phyloP scores from a whole-genome alignment of 2,888 invertebrate genomes.

The Erannis defoliaria region DNA sequence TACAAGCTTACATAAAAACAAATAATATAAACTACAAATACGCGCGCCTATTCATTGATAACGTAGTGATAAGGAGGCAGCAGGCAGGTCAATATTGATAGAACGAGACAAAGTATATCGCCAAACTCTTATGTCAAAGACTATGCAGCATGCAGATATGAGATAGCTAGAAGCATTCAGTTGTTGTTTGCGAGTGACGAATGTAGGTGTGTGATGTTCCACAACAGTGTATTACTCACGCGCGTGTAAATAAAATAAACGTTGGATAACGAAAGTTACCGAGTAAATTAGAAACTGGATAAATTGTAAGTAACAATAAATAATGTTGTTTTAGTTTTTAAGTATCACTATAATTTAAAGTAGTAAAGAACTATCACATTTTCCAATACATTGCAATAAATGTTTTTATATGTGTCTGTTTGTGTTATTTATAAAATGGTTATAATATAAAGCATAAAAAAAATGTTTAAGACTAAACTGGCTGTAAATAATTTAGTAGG shows the following conservation, averaged over 20 bases:
- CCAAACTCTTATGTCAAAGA: conserved; percentile 46
- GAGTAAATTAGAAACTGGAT: conserved; percentile 18
- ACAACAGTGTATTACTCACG: conserved; percentile 61
- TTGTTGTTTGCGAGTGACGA: conserved; percentile 62
- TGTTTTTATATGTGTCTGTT: background rate
- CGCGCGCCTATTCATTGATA: conserved; percentile 22
- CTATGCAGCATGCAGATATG: conserved; percentile 41
- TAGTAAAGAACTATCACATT: background rate
- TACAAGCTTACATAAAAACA: background rate
- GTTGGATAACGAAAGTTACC: conserved; percentile 18
- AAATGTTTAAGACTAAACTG: no score
- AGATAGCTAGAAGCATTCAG: conserved; percentile 53
- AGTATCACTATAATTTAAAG: background rate
- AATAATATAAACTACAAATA: background rate
- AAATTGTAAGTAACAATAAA: conserved; percentile 11
- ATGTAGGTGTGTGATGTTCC: conserved; percentile 59
- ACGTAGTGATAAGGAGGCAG: conserved; percentile 60
- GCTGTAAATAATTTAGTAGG: no score
- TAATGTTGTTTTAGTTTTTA: background rate
- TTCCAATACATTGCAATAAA: background rate
- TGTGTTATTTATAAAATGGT: background rate
- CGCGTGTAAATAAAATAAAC: conserved; percentile 57
- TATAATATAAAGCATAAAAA: no score
- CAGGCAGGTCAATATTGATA: conserved; percentile 69
- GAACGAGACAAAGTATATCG: conserved; percentile 61